Conservation (phyloP, 2,888 invertebrate genomes). For the Drosophila silvestris region DNA sequence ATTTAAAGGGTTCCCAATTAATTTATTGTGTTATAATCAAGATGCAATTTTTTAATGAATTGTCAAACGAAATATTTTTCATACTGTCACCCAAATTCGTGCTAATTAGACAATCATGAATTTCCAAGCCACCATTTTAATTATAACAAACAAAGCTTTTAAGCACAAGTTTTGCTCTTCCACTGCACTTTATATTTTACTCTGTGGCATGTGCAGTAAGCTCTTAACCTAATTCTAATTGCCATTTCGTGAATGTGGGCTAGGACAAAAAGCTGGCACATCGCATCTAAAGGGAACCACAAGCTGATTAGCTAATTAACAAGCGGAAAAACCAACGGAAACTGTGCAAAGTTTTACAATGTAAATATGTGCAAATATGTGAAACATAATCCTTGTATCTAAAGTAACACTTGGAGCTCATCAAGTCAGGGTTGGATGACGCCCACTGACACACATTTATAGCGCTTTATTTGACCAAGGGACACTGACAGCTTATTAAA, state of each 20-base stretch:
- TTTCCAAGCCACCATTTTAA: background rate
- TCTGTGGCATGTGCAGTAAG: conserved; percentile 6
- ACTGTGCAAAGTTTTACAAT: conserved; percentile 1
- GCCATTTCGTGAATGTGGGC: conserved; percentile 7
- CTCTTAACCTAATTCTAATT: conserved; percentile 32
- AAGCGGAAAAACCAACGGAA: conserved; percentile 26
- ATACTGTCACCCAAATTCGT: background rate
- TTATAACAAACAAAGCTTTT: background rate
- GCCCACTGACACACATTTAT: conserved; percentile 20
- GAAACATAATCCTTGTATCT: conserved; percentile 31
- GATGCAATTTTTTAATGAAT: background rate
- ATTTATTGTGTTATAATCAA: background rate
- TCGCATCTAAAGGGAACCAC: conserved; percentile 4
- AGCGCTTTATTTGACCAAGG: conserved; percentile 47
- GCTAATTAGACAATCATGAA: background rate
- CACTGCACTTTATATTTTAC: background rate
- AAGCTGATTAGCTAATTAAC: conserved; percentile 52
- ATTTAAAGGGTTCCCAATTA: background rate
- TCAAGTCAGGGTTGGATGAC: background rate
- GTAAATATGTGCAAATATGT: conserved; percentile 24
- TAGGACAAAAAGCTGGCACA: background rate
- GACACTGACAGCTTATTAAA: conserved; percentile 8
- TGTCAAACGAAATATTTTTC: background rate
- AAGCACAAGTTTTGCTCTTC: background rate
- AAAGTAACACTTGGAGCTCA: conserved; percentile 26